phyloP scores from a whole-genome alignment of 2,888 invertebrate species.

The Diarsia rubi region DNA sequence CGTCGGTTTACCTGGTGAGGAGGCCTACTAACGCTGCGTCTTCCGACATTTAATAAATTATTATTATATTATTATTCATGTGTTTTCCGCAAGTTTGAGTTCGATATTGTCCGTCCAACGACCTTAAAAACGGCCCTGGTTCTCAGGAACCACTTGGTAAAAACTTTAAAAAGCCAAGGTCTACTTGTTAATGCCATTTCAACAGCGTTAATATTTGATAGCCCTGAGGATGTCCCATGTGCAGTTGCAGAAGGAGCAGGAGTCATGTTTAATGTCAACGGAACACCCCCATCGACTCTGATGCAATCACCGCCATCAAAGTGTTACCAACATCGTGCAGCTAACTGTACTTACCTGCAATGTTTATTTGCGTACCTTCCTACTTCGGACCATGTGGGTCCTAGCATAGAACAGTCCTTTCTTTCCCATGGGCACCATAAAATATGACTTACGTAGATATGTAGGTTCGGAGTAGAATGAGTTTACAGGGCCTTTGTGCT shows the following conservation, averaged over 20 bases:
- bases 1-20: too few relatives aligned
- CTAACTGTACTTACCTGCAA: neutral
- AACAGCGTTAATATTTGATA: neutral
- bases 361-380: conserved; percentile 9
- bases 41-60: too few relatives aligned
- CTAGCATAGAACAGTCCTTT: neutral
- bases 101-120: too few relatives aligned
- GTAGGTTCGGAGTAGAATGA: neutral
- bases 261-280: neutral
- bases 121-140: too few relatives aligned
- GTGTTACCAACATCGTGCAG: neutral
- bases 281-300: neutral
- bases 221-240: neutral
- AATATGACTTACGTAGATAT: neutral
- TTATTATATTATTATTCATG: too few relatives aligned
- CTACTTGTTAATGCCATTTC: neutral
- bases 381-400: neutral
- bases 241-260: neutral
- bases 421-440: neutral
- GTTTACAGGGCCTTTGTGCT: neutral
- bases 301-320: neutral
- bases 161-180: too few relatives aligned
- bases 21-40: too few relatives aligned
- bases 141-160: too few relatives aligned
- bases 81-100: too few relatives aligned